Evolutionary conservation across 2,888 invertebrate species (phyloP), one percentile per base, ranked within the genome.

Genomic region (Amblyjoppa proteus): DNA sequence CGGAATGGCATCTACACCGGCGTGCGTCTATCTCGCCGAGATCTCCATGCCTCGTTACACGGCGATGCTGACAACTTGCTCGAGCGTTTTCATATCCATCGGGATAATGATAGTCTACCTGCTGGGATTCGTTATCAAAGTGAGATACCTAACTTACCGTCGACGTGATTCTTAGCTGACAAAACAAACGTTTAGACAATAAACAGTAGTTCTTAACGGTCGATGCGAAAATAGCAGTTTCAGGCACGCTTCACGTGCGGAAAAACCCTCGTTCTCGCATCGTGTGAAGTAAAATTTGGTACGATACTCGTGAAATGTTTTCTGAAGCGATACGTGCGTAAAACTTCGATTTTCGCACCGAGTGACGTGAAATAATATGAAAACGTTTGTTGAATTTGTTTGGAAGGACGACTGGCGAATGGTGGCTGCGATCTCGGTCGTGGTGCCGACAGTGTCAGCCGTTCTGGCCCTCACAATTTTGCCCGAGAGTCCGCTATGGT

Each of bases 401-500:
- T 92, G 84, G 73, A 51, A 94, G 94, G 91, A 93, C 51, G 87
- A 92, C 81, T 94, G 94, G 94, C 92, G 93, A 16, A 81, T 89
- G 1, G 91, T 94, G 7, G 92, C 94, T 4, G 83, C 90, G 2
- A 89, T 94, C 31, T 92, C 93, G 16, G 89, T 93, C 3, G 73
- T 92, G 0, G 89, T 95, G 20, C 94, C 95, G 3, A 20, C 77
- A 0, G 3, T 85, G 6, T 93, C 94, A 7, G 90, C 94, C 38
- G 70, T 94, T 1, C 85, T 93, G 51, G 90, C 93, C 1, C 84
- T 91, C 0, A 89, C 94, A 68, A 90, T 94, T 20, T 90, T 95
- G 3, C 95, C 95, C 0, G 95, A 95, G 90, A 95, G 95, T 56
- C 95, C 95, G 0, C 87, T 94, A 0, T 95, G 95, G 95, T 89